phyloP scores from a whole-genome alignment of 2,888 invertebrate genomes.

The Stictocephala bisonia region DNA sequence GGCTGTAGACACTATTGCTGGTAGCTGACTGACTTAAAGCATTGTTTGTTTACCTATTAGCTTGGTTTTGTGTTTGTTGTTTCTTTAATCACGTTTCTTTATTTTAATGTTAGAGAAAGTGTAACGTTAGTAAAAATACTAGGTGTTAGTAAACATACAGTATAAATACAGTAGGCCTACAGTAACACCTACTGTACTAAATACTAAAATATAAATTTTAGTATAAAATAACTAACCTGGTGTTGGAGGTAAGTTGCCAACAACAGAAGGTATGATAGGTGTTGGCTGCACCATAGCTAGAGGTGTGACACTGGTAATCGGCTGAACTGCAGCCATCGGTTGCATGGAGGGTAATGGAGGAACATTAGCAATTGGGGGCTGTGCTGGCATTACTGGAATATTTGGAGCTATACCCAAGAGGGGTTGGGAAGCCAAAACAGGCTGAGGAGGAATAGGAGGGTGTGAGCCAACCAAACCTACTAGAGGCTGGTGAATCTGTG shows the following conservation, averaged over 20 bases:
- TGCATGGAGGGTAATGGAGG: conserved; percentile 47
- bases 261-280: conserved; percentile 53
- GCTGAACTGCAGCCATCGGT: not conserved
- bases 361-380: conserved; percentile 50
- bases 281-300: conserved; percentile 55
- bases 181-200: too few species aligned
- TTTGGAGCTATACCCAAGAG: conserved; percentile 29
- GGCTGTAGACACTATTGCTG: too few species aligned
- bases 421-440: conserved; percentile 45
- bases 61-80: too few species aligned
- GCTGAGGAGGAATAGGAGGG: conserved; percentile 61
- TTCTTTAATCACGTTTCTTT: too few species aligned
- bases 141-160: too few species aligned
- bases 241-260: conserved; percentile 50
- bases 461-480: conserved; percentile 62
- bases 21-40: too few species aligned
- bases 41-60: too few species aligned
- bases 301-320: conserved; percentile 39
- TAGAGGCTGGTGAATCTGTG: conserved; percentile 50
- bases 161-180: too few species aligned
- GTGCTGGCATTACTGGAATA: not conserved
- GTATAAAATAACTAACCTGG: conserved; percentile 37
- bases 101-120: too few species aligned
- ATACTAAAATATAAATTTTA: conserved; percentile 59
- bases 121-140: too few species aligned